Evolutionary conservation across 2,113 vertebrate genomes (phyloP), one percentile per base, ranked within the genome.

Genomic region (Clarias magur): DNA sequence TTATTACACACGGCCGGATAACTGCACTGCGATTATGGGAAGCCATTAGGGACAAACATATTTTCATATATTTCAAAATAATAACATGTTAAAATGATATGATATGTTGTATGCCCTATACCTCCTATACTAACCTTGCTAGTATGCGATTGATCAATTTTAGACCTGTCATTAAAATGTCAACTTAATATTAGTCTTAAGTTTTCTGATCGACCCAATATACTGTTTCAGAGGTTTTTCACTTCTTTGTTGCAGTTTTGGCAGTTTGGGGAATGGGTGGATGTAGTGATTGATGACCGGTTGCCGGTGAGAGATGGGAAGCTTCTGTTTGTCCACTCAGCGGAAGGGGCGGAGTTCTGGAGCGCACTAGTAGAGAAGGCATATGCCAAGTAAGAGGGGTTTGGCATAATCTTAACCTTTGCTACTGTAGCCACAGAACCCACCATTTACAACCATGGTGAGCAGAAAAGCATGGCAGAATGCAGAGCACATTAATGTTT

Each of bases 221-320:
- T 63, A 83, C 54, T 53, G n/a, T 38, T 48, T 82, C 34, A 60
- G 16, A 72, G 54, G 7, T 84, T 84, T 48, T 16, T 83, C 2
- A 42, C n/a, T 38, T 8, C 27, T 72, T 9, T 57, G 19, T 67
- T 90, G 10, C 87, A 95, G 95, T 95, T 95, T 92, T 96, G 95
- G 95, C 95, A 96, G 93, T 96, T 95, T n/a, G 95, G 95, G 0
- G 95, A 96, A 87, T 96, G 95, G 95, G 75, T 95, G 89, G 94
- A 96, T 0, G 94, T 96, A 88, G 95, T 96, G 87, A 94, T 96
- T 5, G 95, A 96, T 17, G 95, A 95, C 92, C 92, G 94, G 48
- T 92, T 96, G 88, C 95, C 95, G 0, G 92, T 93, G 81, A 95
- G 94, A 90, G 93, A 96, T 0, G 93, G 94, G 75, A 95, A 96